phyloP scores from a whole-genome alignment of 2,888 invertebrate genomes.

The Halocaridina rubra region DNA sequence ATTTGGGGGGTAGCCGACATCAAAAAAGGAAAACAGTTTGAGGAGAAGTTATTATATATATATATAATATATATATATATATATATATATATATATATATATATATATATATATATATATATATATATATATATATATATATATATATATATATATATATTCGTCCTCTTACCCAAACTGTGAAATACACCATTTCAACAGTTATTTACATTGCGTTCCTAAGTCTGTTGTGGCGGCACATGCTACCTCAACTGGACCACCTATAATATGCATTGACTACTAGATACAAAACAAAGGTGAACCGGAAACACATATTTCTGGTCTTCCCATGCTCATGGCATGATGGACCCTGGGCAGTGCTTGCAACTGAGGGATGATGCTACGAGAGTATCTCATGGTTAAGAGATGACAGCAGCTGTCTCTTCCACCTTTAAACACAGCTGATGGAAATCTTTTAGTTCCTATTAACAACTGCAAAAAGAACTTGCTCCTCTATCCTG shows the following conservation, averaged over 20 bases:
- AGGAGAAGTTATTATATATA: too few species aligned
- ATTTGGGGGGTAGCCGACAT: too few species aligned
- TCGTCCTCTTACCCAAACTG: background rate
- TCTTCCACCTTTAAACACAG: too few species aligned
- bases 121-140: background rate
- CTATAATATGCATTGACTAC: background rate
- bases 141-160: background rate
- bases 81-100: background rate
- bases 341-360: too few species aligned
- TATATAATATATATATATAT: background rate
- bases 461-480: too few species aligned
- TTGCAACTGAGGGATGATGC: too few species aligned
- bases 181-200: too few species aligned
- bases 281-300: background rate
- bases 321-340: background rate
- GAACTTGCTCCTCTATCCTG: too few species aligned
- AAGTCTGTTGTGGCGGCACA: background rate
- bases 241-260: background rate
- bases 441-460: too few species aligned
- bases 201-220: background rate
- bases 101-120: background rate
- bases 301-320: background rate
- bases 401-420: too few species aligned
- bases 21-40: too few species aligned
- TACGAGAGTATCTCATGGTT: too few species aligned